Percentiles rank a stretch among this genome's conserved stretches.
These are phyloP conservation scores for Sigmodon hispidus DNA, from an alignment of 2,113 vertebrate species.

Conservation along the genomic window DNA sequence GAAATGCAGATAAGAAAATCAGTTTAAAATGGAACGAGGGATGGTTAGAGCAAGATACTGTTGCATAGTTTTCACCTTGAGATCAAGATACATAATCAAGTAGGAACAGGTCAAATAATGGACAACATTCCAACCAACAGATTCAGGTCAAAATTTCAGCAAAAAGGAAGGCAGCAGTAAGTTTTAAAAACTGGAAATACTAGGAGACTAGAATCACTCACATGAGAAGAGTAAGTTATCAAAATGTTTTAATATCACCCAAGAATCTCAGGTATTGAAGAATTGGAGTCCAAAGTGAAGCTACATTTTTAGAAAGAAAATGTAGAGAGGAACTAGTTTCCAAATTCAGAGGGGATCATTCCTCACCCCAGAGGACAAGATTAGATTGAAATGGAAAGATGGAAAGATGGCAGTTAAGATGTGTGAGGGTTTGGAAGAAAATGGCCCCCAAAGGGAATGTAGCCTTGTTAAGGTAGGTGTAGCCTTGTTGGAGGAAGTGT, in stretches of 20 bases:
- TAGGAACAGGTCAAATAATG: neutral
- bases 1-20: too few species aligned
- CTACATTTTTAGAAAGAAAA: neutral
- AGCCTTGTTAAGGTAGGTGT: too few species aligned
- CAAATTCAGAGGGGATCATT: neutral
- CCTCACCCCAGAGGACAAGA: neutral
- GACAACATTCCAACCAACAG: neutral
- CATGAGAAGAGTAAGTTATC: neutral
- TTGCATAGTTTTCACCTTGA: neutral
- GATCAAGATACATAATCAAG: neutral
- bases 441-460: too few species aligned
- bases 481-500: too few species aligned
- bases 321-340: neutral
- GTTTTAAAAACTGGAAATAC: neutral
- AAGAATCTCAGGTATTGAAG: neutral
- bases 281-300: neutral
- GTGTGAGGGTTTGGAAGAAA: too few species aligned
- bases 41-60: neutral
- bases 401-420: too few species aligned
- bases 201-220: too few species aligned
- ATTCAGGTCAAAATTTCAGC: neutral
- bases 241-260: neutral
- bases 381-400: neutral
- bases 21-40: neutral
- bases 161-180: neutral